Base-by-base conservation (phyloP, 2,888 invertebrate genomes). In the Eupithecia abbreviata region DNA sequence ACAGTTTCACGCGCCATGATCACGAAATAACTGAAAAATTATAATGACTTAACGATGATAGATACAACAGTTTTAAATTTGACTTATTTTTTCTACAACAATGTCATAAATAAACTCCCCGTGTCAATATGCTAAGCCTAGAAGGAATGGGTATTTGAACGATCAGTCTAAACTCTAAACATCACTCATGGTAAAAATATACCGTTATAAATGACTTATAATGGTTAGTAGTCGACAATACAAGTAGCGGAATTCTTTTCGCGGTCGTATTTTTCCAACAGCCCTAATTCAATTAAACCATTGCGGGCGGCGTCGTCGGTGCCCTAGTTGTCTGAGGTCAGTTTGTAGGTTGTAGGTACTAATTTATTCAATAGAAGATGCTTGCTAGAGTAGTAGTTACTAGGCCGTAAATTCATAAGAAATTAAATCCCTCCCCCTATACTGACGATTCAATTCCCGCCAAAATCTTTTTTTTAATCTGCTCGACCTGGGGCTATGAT, bases 291-390 rank as follows among this genome's bases (percentile, higher is more conserved):
- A 30, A 69, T 69, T 69, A 69, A 6, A 30, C 66, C 10, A 66
- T 13, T 66, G 66, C 66, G 69, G 18, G 30, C 30, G 30, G 30
- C 30, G 30, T 30, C 13, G 69, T 18, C 58, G 67, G 15, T n/a
- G 67, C 5, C 47, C 69, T 69, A 69, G 47, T 69, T 69, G 69
- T 69, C 69, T 45, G 47, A 69, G 69, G 69, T 69, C 67, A 42
- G 67, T n/a, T 15, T 15, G 42, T 15, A 66, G 66, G 30, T 41
- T 12, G 12, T 41, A 65, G 12, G 13, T 42, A 66, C 42, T 15
- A 0, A 66, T 7, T 42, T 58, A 18, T 58, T 58, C 18, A 58
- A 58, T 58, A 18, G 4, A 49, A 49, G 58, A 58, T 58, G 18
- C 10, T 4, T 58, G 18, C 58, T 18, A 18, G 58, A 58, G 18